Percentiles rank a stretch among this genome's conserved stretches.
phyloP scores from a whole-genome alignment of 1,140 invertebrate species.

The Drosophila serrata region DNA sequence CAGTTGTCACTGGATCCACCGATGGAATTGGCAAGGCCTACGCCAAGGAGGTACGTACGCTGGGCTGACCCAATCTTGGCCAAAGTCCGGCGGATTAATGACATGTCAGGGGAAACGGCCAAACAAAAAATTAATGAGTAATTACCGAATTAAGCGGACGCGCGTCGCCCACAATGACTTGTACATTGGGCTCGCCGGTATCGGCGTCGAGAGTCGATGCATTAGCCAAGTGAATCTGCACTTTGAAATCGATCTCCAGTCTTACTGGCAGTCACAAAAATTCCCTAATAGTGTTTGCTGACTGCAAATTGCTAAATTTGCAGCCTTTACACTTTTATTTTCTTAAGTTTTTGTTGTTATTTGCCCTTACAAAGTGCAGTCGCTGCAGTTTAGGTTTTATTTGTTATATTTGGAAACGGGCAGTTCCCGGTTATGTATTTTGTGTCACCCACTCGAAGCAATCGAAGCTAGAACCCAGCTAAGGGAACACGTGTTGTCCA shows the following conservation, averaged over 20 bases:
- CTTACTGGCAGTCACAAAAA: conserved; percentile 21
- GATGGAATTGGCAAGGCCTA: conserved; percentile 97
- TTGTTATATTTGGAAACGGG: conserved; percentile 15
- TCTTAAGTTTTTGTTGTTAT: conserved; percentile 14
- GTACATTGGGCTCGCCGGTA: conserved; percentile 20
- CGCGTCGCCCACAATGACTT: conserved; percentile 42
- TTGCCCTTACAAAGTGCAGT: conserved; percentile 36
- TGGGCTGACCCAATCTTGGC: conserved; percentile 6
- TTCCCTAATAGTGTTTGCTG: conserved; percentile 56
- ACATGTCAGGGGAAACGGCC: conserved; percentile 18
- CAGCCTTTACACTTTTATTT: conserved; percentile 12
- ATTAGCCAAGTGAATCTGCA: conserved; percentile 46
- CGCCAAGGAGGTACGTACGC: conserved; percentile 89
- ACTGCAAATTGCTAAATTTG: conserved; percentile 35
- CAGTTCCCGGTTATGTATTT: conserved; percentile 23
- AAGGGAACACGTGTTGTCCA: conserved; percentile 30
- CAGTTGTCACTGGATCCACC: conserved; percentile 95
- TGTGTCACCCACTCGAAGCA: conserved; percentile 5
- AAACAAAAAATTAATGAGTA: conserved; percentile 34
- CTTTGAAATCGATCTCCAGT: conserved; percentile 56
- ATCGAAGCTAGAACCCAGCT: neutral
- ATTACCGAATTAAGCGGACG: conserved; percentile 23
- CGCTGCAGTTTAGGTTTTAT: conserved; percentile 5
- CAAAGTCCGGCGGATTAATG: conserved; percentile 24
- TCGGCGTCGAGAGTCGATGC: conserved; percentile 15